Conservation (phyloP, 2,797 vertebrate genomes). For the Miichthys miiuy region DNA sequence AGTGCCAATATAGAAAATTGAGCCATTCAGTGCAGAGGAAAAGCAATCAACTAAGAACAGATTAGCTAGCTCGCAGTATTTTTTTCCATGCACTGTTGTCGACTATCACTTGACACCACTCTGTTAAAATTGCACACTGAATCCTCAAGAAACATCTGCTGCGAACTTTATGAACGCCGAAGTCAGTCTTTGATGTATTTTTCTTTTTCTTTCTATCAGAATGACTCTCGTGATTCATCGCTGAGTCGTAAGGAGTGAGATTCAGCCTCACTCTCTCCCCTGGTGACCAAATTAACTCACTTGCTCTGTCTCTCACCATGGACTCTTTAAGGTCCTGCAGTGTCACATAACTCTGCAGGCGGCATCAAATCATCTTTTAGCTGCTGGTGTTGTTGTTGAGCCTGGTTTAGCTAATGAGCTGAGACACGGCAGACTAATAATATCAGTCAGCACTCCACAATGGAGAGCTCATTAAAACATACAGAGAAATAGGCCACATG, state of each 20-base stretch:
- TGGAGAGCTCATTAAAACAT: constrained; percentile 72
- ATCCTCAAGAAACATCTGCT: constrained; percentile 29
- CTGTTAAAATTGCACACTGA: constrained; percentile 29
- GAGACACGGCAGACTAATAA: constrained; percentile 70
- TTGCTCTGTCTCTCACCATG: constrained; percentile 44
- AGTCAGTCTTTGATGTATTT: constrained; percentile 36
- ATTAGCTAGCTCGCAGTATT: constrained; percentile 21
- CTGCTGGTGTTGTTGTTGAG: constrained; percentile 71
- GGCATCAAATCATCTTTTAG: constrained; percentile 74
- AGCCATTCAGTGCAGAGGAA: constrained; percentile 19
- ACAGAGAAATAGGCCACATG: constrained; percentile 65
- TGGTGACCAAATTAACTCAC: constrained; percentile 63
- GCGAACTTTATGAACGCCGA: constrained; percentile 17
- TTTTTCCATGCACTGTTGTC: constrained; percentile 8
- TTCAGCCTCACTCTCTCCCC: constrained; percentile 36
- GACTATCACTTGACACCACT: constrained; percentile 23
- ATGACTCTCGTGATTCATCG: constrained; percentile 28
- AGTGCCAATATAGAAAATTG: constrained; percentile 5
- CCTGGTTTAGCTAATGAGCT: constrained; percentile 78
- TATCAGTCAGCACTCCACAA: constrained; percentile 69
- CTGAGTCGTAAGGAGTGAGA: constrained; percentile 29
- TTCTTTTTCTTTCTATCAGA: constrained; percentile 48
- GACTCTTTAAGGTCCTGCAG: constrained; percentile 64
- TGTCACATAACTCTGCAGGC: constrained; percentile 62
- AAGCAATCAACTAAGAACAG: constrained; percentile 36